A percentile compares a stretch with the other conserved stretches of the same genome.
phyloP scores from a whole-genome alignment of 2,888 invertebrate species.

The Leptinotarsa juncta region DNA sequence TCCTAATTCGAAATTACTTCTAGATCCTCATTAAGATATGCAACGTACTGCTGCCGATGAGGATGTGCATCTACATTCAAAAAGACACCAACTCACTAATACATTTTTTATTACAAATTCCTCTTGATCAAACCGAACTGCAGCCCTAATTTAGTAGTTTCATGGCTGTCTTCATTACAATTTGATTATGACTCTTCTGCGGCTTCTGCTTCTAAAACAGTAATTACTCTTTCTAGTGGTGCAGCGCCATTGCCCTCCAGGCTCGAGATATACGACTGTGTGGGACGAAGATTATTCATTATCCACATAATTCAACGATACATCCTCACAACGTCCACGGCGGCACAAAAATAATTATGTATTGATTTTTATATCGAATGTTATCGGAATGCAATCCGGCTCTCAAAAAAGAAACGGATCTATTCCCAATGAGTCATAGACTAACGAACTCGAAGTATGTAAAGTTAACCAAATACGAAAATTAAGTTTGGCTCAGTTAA shows the following conservation, averaged over 20 bases:
- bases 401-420: neutral
- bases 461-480: too few relatives aligned
- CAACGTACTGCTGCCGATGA: too few relatives aligned
- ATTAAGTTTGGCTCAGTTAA: too few relatives aligned
- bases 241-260: constrained; percentile 11
- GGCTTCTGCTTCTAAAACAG: constrained; percentile 14
- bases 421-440: too few relatives aligned
- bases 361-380: neutral
- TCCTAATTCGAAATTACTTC: too few relatives aligned
- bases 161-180: constrained; percentile 27
- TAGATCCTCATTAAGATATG: too few relatives aligned
- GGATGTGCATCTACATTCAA: too few relatives aligned
- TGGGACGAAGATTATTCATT: constrained; percentile 22
- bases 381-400: neutral
- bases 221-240: constrained; percentile 14
- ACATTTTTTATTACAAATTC: too few relatives aligned
- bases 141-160: constrained; percentile 19
- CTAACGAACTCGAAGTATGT: too few relatives aligned
- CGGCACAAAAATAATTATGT: neutral
- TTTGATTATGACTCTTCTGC: constrained; percentile 21
- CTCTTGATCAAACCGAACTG: neutral
- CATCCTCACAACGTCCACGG: constrained; percentile 4
- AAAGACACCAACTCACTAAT: too few relatives aligned
- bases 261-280: constrained; percentile 16
- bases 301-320: constrained; percentile 6